Evolutionary conservation across 2,113 vertebrate species (phyloP).

Genomic region (Pipra filicauda): DNA sequence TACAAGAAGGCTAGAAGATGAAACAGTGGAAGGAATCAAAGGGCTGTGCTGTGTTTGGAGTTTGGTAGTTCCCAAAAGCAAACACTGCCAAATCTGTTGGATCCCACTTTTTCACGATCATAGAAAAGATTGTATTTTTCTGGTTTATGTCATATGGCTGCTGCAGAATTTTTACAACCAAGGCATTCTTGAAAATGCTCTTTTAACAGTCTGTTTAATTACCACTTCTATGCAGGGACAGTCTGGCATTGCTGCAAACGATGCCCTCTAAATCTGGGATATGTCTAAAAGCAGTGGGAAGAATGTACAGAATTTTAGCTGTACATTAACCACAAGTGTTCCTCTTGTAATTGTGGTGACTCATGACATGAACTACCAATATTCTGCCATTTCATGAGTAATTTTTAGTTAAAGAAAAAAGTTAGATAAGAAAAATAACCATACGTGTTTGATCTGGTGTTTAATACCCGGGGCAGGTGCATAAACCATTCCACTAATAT

Average conservation of each 20-base stretch:
- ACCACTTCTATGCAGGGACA: background rate
- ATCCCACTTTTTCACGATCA: background rate
- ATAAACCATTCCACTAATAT: background rate
- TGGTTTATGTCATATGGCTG: background rate
- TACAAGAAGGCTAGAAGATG: background rate
- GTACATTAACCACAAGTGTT: background rate
- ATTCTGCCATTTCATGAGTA: background rate
- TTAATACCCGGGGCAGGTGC: background rate
- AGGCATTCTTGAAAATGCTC: background rate
- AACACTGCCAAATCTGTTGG: background rate
- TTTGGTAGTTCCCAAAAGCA: background rate
- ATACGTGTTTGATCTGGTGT: background rate
- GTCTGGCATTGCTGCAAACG: background rate
- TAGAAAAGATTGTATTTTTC: background rate
- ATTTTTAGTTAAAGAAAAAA: background rate
- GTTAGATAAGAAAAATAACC: background rate
- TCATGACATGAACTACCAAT: background rate
- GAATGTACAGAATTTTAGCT: background rate
- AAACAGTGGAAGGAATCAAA: background rate
- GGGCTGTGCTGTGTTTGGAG: background rate
- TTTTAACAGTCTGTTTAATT: slow-evolving; percentile 8
- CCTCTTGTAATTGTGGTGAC: background rate
- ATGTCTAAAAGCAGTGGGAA: background rate
- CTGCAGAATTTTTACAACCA: background rate
- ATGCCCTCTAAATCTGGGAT: background rate